Conservation (phyloP, 2,888 invertebrate genomes). For the Lithophane leautieri region DNA sequence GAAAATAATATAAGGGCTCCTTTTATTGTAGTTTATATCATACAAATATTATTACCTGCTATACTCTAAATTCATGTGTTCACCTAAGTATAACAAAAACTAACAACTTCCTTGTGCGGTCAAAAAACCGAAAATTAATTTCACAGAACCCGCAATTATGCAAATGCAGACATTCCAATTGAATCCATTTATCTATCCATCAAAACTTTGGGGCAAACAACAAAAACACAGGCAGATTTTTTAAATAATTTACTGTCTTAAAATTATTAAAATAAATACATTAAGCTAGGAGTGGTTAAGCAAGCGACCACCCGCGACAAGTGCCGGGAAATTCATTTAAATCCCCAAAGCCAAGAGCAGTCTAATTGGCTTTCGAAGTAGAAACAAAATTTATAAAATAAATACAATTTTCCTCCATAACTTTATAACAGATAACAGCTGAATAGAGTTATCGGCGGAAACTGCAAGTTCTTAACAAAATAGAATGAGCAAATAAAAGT, state of each 20-base stretch:
- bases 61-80: background rate
- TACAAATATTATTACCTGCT: background rate
- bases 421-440: slow-evolving; percentile 61
- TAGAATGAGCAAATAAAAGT: slow-evolving; percentile 56
- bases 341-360: slow-evolving; percentile 63
- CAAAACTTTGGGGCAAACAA: slow-evolving; percentile 28
- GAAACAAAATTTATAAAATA: slow-evolving; percentile 68
- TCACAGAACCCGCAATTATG: slow-evolving; percentile 29
- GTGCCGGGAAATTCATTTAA: slow-evolving; percentile 68
- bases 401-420: slow-evolving; percentile 62
- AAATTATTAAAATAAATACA: slow-evolving; percentile 73
- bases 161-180: slow-evolving; percentile 20
- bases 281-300: slow-evolving; percentile 64
- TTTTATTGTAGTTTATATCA: background rate
- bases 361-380: slow-evolving; percentile 69
- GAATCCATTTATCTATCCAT: slow-evolving; percentile 11
- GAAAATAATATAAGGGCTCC: background rate
- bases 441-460: slow-evolving; percentile 55
- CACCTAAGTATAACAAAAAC: background rate
- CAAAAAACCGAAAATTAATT: background rate
- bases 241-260: slow-evolving; percentile 71
- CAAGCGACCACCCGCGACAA: slow-evolving; percentile 63
- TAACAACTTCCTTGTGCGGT: background rate
- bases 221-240: slow-evolving; percentile 48
- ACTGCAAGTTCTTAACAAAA: slow-evolving; percentile 53